Evolutionary conservation across 2,888 invertebrate genomes (phyloP).

Genomic region (Lucinisca nassula): DNA sequence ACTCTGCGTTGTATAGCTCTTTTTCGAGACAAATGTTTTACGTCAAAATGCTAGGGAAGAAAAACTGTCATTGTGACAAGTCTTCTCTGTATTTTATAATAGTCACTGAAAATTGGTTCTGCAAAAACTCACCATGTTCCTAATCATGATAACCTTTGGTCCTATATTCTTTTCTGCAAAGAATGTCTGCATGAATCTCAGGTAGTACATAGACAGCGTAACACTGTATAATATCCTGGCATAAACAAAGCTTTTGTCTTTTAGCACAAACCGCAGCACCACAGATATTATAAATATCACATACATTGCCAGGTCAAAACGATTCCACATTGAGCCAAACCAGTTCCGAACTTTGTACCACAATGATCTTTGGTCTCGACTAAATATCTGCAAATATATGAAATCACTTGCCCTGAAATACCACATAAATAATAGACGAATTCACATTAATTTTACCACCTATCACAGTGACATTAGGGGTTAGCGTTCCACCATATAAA

Average conservation of each 20-base stretch:
- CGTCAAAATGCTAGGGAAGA: too few species aligned
- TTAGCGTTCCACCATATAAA: too few species aligned
- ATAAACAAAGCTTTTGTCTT: conserved; percentile 76
- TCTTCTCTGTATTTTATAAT: too few species aligned
- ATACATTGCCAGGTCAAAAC: conserved; percentile 85
- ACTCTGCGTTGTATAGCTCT: too few species aligned
- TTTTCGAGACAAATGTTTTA: too few species aligned
- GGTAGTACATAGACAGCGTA: conserved; percentile 85
- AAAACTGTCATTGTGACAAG: too few species aligned
- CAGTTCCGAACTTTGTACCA: conserved; percentile 83
- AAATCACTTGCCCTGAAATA: too few species aligned
- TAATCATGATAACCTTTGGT: conserved; percentile 88
- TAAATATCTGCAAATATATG: conserved; percentile 79
- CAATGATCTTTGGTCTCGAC: conserved; percentile 80
- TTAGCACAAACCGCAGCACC: conserved; percentile 80
- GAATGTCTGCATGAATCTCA: conserved; percentile 87
- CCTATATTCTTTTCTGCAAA: conserved; percentile 86
- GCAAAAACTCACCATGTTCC: conserved; percentile 85
- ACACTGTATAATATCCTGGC: conserved; percentile 83
- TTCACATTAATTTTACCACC: too few species aligned
- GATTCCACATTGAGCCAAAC: conserved; percentile 86
- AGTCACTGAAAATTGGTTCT: too few species aligned
- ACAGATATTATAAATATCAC: conserved; percentile 83
- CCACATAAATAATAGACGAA: too few species aligned
- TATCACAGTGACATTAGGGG: too few species aligned